Percentiles rank a stretch among this genome's conserved stretches.
phyloP scores from a whole-genome alignment of 2,888 invertebrate species.

The Epistrophe eligans region DNA sequence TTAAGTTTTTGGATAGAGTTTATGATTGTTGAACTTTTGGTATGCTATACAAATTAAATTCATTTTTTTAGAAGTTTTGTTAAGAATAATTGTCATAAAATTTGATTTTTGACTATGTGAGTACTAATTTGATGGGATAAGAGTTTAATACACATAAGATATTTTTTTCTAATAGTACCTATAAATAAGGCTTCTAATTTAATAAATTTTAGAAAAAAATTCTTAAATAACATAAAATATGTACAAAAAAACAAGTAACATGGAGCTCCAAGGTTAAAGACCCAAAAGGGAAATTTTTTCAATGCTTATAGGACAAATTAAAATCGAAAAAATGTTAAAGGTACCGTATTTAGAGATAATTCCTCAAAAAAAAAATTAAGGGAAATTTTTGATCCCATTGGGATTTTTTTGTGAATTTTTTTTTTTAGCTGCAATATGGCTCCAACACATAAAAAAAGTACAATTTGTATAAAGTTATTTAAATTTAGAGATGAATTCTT shows the following conservation, averaged over 20 bases:
- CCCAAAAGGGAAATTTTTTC: background rate
- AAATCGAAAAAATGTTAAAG: background rate
- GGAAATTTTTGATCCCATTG: constrained; percentile 1
- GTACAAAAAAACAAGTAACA: too few species aligned
- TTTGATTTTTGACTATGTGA: too few species aligned
- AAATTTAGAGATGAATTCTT: background rate
- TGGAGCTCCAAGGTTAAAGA: background rate
- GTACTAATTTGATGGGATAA: too few species aligned
- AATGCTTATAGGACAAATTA: background rate
- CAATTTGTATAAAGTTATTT: background rate
- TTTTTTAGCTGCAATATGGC: background rate
- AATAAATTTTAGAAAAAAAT: too few species aligned
- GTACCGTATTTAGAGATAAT: background rate
- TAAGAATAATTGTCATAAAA: too few species aligned
- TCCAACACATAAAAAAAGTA: background rate
- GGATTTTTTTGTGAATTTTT: background rate
- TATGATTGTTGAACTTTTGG: constrained; percentile 38
- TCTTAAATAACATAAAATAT: too few species aligned
- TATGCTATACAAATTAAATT: background rate
- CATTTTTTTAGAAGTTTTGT: background rate
- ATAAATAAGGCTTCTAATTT: too few species aligned
- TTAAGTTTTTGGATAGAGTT: background rate
- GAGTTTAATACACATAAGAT: too few species aligned
- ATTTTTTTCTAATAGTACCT: too few species aligned
- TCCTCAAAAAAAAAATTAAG: background rate